A percentile compares a stretch with the other conserved stretches of the same genome.
Evolutionary conservation across 2,797 vertebrate genomes (phyloP).

Genomic region (Pseudochromis fuscus): DNA sequence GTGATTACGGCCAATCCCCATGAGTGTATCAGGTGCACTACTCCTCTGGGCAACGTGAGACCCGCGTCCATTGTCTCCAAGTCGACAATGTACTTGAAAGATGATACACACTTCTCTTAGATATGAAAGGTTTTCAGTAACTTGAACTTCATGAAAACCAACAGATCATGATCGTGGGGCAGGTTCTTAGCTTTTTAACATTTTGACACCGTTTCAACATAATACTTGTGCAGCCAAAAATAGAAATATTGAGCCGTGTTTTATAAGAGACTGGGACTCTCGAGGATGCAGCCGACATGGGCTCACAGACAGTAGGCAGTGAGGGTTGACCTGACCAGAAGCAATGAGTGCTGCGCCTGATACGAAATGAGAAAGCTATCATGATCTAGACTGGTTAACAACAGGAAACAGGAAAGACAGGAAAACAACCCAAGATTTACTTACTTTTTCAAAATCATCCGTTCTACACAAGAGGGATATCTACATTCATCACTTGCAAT

Average conservation of each 20-base stretch:
- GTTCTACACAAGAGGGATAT: neutral
- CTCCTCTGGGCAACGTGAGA: conserved; percentile 71
- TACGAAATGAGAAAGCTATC: neutral
- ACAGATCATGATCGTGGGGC: neutral
- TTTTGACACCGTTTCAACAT: conserved; percentile 23
- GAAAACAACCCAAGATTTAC: too few relatives aligned
- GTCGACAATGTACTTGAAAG: conserved; percentile 38
- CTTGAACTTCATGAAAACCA: conserved; percentile 4
- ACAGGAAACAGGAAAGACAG: too few relatives aligned
- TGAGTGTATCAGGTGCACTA: conserved; percentile 75
- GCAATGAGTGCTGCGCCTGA: neutral
- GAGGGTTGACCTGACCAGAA: conserved; percentile 16
- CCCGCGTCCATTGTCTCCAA: conserved; percentile 57
- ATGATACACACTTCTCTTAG: conserved; percentile 9
- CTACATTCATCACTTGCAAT: neutral
- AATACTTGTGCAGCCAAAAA: conserved; percentile 43
- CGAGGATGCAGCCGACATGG: conserved; percentile 33
- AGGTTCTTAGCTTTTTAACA: conserved; percentile 3
- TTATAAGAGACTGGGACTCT: conserved; percentile 27
- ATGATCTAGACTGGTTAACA: neutral
- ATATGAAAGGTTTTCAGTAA: conserved; percentile 16
- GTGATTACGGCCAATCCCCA: conserved; percentile 70
- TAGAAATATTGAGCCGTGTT: conserved; percentile 43
- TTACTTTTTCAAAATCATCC: conserved; percentile 9
- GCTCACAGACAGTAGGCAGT: conserved; percentile 13